Evolutionary conservation across 2,797 vertebrate species (phyloP), one percentile per base, ranked within the genome.

Genomic region (Luscinia luscinia): DNA sequence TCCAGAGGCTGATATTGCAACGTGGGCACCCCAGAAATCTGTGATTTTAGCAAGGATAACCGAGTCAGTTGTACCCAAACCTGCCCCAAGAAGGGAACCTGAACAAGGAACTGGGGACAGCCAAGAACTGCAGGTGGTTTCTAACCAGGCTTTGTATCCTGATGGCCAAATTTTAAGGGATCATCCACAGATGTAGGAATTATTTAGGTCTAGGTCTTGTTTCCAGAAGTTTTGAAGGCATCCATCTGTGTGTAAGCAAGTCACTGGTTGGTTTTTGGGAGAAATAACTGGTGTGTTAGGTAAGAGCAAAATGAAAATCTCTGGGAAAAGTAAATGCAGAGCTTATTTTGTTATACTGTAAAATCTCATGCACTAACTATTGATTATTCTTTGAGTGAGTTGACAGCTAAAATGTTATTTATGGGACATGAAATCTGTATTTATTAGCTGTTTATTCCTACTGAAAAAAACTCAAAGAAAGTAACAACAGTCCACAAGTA

Each of bases 191-290:
- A 67, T 34, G 23, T 9, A 5, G 32, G 77, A 88, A 57, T 59
- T 89, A 34, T 64, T 95, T 85, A 57, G 34, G 28, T 67, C 58
- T 34, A 30, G 12, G 26, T 75, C 54, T 61, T 30, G 34, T 64
- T 89, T 89, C 70, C n/a, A 57, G 49, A 61, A 72, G 13, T 68
- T 88, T 90, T 89, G 66, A 90, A 82, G 74, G 62, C 32, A 24
- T 15, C 38, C 54, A 84, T 26, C 41, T 78, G 20, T 32, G 13
- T 78, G 20, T 20, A 59, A 12, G 36, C 62, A 38, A 63, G 46
- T 15, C 48, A 51, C 21, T 58, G 57, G 15, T 4, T 76, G 87
- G 5, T 13, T 73, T 93, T 55, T 7, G 51, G 43, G 67, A 28
- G 22, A n/a, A 3, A 3, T 28, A 90, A 57, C 8, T 82, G 36